Evolutionary conservation across 2,113 vertebrate species (phyloP).

Genomic region (Typhlomys cinereus): DNA sequence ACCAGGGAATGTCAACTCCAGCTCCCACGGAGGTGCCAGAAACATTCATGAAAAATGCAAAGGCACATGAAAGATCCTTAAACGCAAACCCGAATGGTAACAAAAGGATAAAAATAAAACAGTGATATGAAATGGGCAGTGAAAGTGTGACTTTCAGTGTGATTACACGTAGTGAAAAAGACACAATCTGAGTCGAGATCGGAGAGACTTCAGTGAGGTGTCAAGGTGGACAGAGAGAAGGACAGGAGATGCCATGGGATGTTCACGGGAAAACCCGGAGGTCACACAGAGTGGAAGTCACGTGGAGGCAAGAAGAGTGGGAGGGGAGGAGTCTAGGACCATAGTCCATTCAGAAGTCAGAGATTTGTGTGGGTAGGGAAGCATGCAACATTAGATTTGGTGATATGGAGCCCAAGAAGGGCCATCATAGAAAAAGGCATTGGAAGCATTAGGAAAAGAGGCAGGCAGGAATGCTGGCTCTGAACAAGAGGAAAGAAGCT

Average conservation of each 20-base stretch:
- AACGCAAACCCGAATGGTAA: not conserved
- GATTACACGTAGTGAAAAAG: not conserved
- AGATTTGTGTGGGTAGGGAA: not conserved
- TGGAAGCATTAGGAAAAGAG: not conserved
- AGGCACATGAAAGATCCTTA: not conserved
- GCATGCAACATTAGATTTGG: not conserved
- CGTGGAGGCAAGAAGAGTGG: not conserved
- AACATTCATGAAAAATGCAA: not conserved
- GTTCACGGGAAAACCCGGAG: not conserved
- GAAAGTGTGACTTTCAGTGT: not conserved
- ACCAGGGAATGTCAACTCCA: constrained; percentile 16
- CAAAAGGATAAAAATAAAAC: not conserved
- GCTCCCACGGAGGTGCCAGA: not conserved
- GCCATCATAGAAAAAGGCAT: not conserved
- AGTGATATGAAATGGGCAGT: not conserved
- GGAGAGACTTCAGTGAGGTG: not conserved
- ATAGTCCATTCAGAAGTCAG: not conserved
- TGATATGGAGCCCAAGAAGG: not conserved
- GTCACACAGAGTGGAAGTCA: not conserved
- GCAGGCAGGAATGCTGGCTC: not conserved
- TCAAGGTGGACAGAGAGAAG: not conserved
- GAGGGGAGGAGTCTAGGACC: rapidly evolving
- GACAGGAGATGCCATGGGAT: not conserved
- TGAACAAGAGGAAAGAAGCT: not conserved
- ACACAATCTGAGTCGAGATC: not conserved